These are phyloP conservation scores for Sciurus niger DNA, from an alignment of 2,113 vertebrate genomes.

Conservation along the genomic window DNA sequence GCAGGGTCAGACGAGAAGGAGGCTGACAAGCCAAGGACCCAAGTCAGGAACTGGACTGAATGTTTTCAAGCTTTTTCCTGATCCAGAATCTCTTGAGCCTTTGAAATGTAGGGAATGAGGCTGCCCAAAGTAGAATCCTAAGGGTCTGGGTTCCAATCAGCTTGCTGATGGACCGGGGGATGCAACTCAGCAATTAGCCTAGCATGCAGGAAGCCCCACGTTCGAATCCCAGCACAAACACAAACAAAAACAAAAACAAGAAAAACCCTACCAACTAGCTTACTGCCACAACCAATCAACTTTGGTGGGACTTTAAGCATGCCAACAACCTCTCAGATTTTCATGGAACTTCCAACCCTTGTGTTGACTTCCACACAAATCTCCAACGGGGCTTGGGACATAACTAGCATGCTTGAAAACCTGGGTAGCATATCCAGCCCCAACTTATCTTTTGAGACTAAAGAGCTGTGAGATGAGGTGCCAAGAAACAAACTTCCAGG, in stretches of 20 bases:
- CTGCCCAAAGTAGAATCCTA: background rate
- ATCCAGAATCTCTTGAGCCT: background rate
- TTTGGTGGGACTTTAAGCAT: background rate
- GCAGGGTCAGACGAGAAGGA: background rate
- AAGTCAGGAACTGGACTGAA: background rate
- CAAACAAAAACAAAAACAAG: too few relatives aligned
- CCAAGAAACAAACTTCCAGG: background rate
- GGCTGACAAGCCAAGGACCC: background rate
- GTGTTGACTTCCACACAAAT: background rate
- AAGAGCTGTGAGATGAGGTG: background rate
- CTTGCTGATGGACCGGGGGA: background rate
- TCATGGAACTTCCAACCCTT: background rate
- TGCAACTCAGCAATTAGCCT: background rate
- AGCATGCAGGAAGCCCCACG: background rate
- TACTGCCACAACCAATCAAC: background rate
- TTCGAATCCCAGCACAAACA: background rate
- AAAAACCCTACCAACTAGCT: background rate
- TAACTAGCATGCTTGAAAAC: background rate
- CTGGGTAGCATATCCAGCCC: too few relatives aligned
- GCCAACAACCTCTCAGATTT: background rate
- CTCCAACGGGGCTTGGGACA: too few relatives aligned
- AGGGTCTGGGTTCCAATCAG: background rate
- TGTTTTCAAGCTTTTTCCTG: background rate
- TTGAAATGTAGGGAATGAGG: background rate
- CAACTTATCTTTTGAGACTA: background rate